phyloP scores from a whole-genome alignment of 2,797 vertebrate species.

The Podarcis siculus region DNA sequence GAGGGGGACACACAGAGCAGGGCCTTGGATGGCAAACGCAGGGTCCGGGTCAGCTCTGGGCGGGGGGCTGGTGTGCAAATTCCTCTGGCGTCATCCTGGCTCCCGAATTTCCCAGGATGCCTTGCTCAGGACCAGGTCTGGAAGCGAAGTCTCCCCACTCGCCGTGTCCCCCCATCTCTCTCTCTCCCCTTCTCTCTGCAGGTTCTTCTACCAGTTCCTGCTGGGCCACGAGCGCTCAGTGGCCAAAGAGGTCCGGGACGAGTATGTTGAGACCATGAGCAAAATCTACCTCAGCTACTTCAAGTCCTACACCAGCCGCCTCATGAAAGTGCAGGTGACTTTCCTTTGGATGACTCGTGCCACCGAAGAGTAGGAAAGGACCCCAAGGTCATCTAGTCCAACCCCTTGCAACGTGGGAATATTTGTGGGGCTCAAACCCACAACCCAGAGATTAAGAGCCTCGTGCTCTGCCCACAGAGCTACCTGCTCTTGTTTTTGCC shows the following conservation, averaged over 20 bases:
- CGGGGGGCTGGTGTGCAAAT: too few relatives aligned
- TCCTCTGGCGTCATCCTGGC: not conserved
- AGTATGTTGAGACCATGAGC: constrained; percentile 93
- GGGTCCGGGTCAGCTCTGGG: too few relatives aligned
- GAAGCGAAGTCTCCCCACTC: not conserved
- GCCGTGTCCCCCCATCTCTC: fast-evolving
- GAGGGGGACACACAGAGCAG: too few relatives aligned
- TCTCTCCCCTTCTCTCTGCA: constrained; percentile 42
- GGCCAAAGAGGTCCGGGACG: constrained; percentile 91
- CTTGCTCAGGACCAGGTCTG: not conserved
- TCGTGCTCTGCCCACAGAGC: fast-evolving
- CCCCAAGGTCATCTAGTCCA: too few relatives aligned
- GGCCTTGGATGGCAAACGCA: too few relatives aligned
- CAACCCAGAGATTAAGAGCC: too few relatives aligned
- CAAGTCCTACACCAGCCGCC: constrained; percentile 89
- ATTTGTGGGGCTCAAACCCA: too few relatives aligned
- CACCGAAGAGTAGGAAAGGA: too few relatives aligned
- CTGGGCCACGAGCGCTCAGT: constrained; percentile 89
- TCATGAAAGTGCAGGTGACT: constrained; percentile 93
- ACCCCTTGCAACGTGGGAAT: too few relatives aligned
- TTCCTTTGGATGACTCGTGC: too few relatives aligned
- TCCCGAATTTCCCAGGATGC: not conserved
- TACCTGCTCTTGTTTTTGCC: too few relatives aligned
- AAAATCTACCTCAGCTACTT: constrained; percentile 95
- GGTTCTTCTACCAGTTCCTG: constrained; percentile 95